Conservation (phyloP, 2,797 vertebrate genomes). For the Sebastes miniatus region DNA sequence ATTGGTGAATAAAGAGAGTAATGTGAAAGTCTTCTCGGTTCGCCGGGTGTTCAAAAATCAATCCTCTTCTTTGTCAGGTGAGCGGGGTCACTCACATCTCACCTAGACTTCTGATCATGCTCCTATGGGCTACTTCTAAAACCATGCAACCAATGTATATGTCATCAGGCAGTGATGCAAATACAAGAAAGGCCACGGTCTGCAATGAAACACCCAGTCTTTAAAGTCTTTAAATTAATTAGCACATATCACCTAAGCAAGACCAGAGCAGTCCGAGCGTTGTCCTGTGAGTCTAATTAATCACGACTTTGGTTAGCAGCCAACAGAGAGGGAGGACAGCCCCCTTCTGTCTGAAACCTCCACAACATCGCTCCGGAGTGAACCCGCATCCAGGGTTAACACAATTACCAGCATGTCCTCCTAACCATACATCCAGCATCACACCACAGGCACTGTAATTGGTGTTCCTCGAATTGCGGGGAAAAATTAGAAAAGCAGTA, state of each 20-base stretch:
- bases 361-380: constrained; percentile 56
- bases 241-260: constrained; percentile 53
- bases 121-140: background rate
- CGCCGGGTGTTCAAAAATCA: background rate
- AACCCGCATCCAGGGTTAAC: constrained; percentile 71
- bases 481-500: constrained; percentile 67
- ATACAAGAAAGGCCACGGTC: background rate
- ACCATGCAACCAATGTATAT: background rate
- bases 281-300: constrained; percentile 73
- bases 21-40: background rate
- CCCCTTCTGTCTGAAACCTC: constrained; percentile 69
- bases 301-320: constrained; percentile 67
- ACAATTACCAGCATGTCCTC: constrained; percentile 73
- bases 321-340: constrained; percentile 65
- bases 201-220: background rate
- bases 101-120: background rate
- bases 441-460: constrained; percentile 74
- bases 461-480: constrained; percentile 59
- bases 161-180: background rate
- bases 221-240: constrained; percentile 53
- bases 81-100: background rate
- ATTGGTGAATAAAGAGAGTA: constrained; percentile 11
- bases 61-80: background rate
- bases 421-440: constrained; percentile 66
- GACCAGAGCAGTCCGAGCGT: constrained; percentile 48